These are phyloP conservation scores for Malthinus seriepunctatus DNA, from an alignment of 2,888 invertebrate species.

Conservation along the genomic window DNA sequence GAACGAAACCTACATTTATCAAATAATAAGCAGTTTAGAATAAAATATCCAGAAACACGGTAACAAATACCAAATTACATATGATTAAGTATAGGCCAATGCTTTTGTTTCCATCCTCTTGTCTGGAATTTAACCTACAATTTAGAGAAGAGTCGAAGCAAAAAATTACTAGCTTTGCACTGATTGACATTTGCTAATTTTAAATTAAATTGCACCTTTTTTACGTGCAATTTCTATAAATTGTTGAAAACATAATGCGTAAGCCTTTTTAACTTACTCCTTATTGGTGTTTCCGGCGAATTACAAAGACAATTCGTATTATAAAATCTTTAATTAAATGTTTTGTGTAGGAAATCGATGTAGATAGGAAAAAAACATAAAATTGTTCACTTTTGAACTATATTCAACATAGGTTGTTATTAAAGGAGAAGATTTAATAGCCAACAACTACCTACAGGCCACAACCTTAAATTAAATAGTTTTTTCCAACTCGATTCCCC, in stretches of 20 bases:
- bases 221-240: background rate
- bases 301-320: constrained; percentile 1
- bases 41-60: constrained; percentile 24
- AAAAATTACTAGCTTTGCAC: constrained; percentile 11
- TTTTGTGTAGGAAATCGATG: too few species aligned
- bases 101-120: constrained; percentile 16
- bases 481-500: constrained; percentile 2
- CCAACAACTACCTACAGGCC: background rate
- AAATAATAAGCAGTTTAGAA: constrained; percentile 12
- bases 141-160: constrained; percentile 8
- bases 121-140: constrained; percentile 15
- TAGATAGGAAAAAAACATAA: background rate
- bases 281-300: background rate
- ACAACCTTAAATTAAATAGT: constrained; percentile 13
- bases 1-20: background rate
- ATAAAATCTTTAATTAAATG: background rate
- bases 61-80: constrained; percentile 24
- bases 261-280: too few species aligned
- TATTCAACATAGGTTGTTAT: constrained; percentile 1
- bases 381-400: constrained; percentile 5
- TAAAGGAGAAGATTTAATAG: constrained; percentile 10
- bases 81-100: constrained; percentile 14
- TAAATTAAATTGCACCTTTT: background rate
- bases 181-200: constrained; percentile 12
- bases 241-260: too few species aligned